Evolutionary conservation across 1,140 invertebrate species (phyloP), one percentile per base, ranked within the genome.

Genomic region (Pteromalus puparum): DNA sequence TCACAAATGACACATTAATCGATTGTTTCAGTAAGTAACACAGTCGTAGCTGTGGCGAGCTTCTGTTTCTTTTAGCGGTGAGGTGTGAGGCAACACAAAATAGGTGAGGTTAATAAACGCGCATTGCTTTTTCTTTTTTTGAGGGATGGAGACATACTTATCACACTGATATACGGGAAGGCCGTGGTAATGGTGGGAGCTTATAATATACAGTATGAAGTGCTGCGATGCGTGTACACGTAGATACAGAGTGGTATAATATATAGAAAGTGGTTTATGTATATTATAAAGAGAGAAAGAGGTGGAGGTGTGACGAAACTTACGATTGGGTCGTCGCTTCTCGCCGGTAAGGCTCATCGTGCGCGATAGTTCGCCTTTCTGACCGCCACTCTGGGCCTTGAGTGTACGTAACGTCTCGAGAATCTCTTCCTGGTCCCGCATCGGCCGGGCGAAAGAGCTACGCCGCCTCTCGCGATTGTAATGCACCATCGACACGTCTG

Each of bases 341-440:
- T 88, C 95, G 94, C 88, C 89, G 2, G 91, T 95, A 81, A 97
- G 94, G 88, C 96, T 97, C 94, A 97, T 96, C 61, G 96, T 97
- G 68, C 96, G 94, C 76, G 95, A 96, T 12, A 97, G 93, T 90
- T 97, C 96, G 81, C 96, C 96, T 89, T 97, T 96, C 72, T 96
- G 96, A 90, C 97, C 96, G 77, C 96, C 96, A 89, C 97, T 96
- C 68, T 96, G 96, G 75, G 96, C 96, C 89, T 97, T 97, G 85
- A 97, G 91, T 70, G 95, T 96, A 88, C 96, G 96, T 80, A 97
- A 89, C 28, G 88, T 89, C 46, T 92, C 91, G 2, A 91, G 79
- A 86, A 97, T 97, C 91, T 97, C 96, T 88, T 97, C 96, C 1
- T 96, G 96, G 92, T 97, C 96, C 87, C 96, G 94, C 88, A 93